A percentile compares a stretch with the other conserved stretches of the same genome.
phyloP scores from a whole-genome alignment of 2,113 vertebrate genomes.

The Cyanocitta stelleri region DNA sequence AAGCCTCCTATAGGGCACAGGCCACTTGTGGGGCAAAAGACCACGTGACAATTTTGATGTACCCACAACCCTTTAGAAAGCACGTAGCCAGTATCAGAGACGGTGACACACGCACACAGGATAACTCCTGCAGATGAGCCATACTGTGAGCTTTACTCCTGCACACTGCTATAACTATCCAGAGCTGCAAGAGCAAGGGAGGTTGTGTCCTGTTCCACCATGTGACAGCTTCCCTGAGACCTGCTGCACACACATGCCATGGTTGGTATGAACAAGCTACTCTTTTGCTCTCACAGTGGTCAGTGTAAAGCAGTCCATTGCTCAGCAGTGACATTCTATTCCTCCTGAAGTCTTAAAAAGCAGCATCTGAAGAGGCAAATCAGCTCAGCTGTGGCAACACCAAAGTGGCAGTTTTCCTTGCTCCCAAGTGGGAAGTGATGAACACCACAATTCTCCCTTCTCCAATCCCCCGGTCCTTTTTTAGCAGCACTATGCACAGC shows the following conservation, averaged over 20 bases:
- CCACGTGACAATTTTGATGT: accelerated
- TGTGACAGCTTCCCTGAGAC: accelerated
- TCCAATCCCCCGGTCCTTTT: background rate
- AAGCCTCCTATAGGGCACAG: background rate
- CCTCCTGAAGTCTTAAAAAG: background rate
- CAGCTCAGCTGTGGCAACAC: background rate
- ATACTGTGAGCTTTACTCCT: accelerated
- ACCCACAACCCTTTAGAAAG: background rate
- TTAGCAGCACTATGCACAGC: background rate
- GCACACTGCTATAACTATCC: accelerated
- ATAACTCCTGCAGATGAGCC: accelerated
- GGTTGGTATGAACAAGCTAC: accelerated
- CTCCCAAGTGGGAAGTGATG: background rate
- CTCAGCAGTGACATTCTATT: background rate
- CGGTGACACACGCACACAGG: accelerated
- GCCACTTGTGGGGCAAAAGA: background rate
- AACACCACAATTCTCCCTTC: background rate
- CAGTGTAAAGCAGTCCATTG: background rate
- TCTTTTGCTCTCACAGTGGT: background rate
- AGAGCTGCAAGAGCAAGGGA: background rate
- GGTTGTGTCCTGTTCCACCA: accelerated
- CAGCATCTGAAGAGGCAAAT: background rate
- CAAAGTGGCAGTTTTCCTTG: accelerated
- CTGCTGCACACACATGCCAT: accelerated
- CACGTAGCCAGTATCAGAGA: accelerated